phyloP scores from a whole-genome alignment of 2,113 vertebrate species.

The Vulpes lagopus region DNA sequence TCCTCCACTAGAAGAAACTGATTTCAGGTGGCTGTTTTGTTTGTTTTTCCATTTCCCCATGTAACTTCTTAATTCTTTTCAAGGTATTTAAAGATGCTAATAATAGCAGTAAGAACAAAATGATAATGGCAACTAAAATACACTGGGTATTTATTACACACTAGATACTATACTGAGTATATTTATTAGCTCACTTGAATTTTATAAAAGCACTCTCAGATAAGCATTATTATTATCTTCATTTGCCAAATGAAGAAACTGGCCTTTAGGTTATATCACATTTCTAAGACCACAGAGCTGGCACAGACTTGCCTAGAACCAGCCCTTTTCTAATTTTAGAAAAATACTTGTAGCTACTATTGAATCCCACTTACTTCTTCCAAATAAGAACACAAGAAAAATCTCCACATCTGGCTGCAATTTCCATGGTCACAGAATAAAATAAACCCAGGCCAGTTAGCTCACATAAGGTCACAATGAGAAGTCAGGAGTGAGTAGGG shows the following conservation, averaged over 20 bases:
- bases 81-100: background rate
- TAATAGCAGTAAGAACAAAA: background rate
- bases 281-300: background rate
- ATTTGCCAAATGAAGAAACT: background rate
- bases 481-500: background rate
- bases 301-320: background rate
- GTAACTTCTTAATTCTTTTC: background rate
- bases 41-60: background rate
- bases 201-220: background rate
- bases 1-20: constrained; percentile 8
- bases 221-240: background rate
- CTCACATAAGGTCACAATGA: background rate
- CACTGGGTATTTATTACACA: background rate
- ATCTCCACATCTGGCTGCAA: background rate
- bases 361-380: background rate
- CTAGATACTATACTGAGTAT: background rate
- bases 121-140: background rate
- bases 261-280: background rate
- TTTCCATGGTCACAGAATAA: background rate
- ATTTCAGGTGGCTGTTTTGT: background rate
- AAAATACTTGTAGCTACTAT: background rate
- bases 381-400: background rate
- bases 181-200: background rate
- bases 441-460: background rate
- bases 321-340: background rate